Conservation (phyloP, 2,797 vertebrate species). For the Falco novaeseelandiae region DNA sequence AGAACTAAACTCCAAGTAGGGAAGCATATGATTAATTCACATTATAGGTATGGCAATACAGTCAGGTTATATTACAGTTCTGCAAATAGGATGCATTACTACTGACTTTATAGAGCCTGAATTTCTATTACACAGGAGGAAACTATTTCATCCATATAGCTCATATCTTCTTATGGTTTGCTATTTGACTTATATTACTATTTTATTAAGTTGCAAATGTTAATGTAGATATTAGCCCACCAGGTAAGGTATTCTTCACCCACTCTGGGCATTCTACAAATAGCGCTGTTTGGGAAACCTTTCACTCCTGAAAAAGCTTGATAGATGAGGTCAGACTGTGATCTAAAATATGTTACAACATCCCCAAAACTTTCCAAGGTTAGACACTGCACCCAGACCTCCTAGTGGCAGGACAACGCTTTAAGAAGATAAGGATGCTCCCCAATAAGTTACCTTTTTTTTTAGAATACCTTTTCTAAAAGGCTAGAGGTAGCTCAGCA, state of each 20-base stretch:
- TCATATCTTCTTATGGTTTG: not conserved
- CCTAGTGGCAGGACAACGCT: not conserved
- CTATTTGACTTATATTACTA: not conserved
- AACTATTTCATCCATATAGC: not conserved
- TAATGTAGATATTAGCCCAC: not conserved
- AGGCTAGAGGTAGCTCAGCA: rapidly evolving
- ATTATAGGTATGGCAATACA: not conserved
- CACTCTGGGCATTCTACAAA: not conserved
- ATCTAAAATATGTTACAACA: not conserved
- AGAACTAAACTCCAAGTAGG: not conserved
- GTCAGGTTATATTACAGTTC: not conserved
- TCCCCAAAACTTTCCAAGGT: not conserved
- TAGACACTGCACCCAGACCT: not conserved
- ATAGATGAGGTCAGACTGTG: not conserved
- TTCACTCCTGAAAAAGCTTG: not conserved
- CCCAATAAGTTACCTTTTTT: not conserved
- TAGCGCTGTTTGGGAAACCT: not conserved
- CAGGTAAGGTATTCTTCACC: not conserved
- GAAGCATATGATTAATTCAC: not conserved
- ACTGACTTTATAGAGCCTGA: not conserved
- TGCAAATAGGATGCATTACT: not conserved
- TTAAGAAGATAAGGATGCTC: not conserved
- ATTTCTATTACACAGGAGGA: conserved; percentile 9
- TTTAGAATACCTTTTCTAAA: not conserved
- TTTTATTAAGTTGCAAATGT: not conserved